Base-by-base conservation (phyloP, 2,113 vertebrate genomes). In the Prionailurus viverrinus region DNA sequence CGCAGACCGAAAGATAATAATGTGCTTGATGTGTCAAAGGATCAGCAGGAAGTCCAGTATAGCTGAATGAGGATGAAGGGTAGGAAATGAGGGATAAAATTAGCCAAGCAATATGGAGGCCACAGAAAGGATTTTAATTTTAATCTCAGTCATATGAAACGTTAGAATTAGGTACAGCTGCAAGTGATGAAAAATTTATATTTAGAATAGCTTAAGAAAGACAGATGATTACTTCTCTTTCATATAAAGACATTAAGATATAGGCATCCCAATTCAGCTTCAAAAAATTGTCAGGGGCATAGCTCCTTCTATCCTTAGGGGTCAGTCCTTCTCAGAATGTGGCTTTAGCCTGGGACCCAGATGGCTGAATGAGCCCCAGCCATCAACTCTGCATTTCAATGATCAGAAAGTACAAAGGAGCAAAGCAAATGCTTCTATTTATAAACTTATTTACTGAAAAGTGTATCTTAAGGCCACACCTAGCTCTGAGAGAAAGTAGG, bases 101-200 rank as follows among this genome's bases (percentile, higher is more conserved):
- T 65, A 88, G 61, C 48, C 19, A n/a, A 97, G 15, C 58, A 41
- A 71, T 39, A 63, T 36, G 33, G 5, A 74, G 61, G 53, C 16
- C 33, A 68, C 12, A 58, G 51, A 89, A 66, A 89, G 48, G 29
- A 92, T 65, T 84, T 92, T 89, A 71, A 88, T 53, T 76, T 79
- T 74, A 93, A 78, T 97, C 29, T 58, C 48, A 79, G 69, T 87
- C 86, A 89, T 18, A 10, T 48, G 58, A 94, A 87, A 89, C 80
- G 65, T 84, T 73, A 85, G 76, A 88, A 91, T 91, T 84, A 66
- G 45, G 76, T 65, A 45, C 48, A 76, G 76, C 15, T 69, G 27
- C n/a, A 87, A 82, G 14, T 82, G 79, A 91, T 71, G 89, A 91
- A 88, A 94, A 63, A 73, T 39, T 11, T 71, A 78, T 39, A 51